Evolutionary conservation across 2,888 invertebrate genomes (phyloP), one percentile per base, ranked within the genome.

Genomic region (Plagiodera versicolora): DNA sequence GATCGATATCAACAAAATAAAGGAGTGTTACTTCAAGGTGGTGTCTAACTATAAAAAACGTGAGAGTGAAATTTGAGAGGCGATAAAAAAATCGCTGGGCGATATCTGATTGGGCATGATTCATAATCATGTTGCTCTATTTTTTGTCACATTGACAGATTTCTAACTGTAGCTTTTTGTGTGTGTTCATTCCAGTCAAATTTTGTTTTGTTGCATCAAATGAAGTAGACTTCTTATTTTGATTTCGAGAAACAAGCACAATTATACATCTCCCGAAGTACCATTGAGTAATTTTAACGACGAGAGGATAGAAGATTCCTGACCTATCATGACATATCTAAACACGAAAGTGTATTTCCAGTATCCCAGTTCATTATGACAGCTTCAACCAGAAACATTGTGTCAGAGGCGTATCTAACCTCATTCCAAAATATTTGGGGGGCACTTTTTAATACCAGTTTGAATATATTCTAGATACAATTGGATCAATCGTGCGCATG

Each of bases 251-350:
- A 10, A 10, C 3, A 10, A 6, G 32, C 32, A 11, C 32, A 32
- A 32, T 32, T 32, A 6, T 32, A 11, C 10, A 9, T 32, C 32
- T 32, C 5, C 10, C 32, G 8, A 10, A 6, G 32, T 6, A 32
- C 19, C 14, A 52, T 52, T 52, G 24, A 53, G 53, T 53, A 28
- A 62, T 66, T 65, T 63, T n/a, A 39, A 39, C 62, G 58, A 62
- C 63, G 67, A 65, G 58, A 64, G 56, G 58, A 39, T 39, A 59
- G 70, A 71, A 66, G 70, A 70, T 69, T 62, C 67, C 65, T 73
- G 73, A 74, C 74, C 74, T 74, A 74, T 74, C 74, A 74, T 72
- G 74, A 70, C 56, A 39, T 44, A 14, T 44, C 20, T 14, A 32
- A 51, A 51, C 51, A 35, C 32, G 30, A 5, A 24, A 3, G 4